Conservation (phyloP, 1,140 invertebrate species). For the Conus betulinus region DNA sequence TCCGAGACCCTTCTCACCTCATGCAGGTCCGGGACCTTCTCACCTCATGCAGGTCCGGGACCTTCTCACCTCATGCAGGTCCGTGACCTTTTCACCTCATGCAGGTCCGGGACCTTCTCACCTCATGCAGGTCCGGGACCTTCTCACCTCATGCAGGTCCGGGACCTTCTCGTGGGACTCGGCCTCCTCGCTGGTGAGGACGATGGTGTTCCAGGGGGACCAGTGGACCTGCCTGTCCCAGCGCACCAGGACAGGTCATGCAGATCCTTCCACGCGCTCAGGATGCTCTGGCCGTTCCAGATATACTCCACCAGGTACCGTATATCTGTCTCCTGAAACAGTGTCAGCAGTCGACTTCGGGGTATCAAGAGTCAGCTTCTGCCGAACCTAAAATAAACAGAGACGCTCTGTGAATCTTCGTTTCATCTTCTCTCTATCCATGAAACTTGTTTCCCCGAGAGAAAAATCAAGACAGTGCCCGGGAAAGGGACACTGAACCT, state of each 20-base stretch:
- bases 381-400: too few relatives aligned
- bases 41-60: not conserved
- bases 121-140: not conserved
- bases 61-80: not conserved
- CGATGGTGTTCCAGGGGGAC: conserved; percentile 79
- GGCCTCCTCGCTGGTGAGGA: conserved; percentile 78
- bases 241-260: conserved; percentile 76
- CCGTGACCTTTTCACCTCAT: not conserved
- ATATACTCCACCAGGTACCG: conserved; percentile 78
- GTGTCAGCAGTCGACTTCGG: not conserved
- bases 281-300: conserved; percentile 77
- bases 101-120: not conserved
- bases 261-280: conserved; percentile 76
- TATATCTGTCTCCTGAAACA: conserved; percentile 76
- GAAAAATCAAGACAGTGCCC: too few relatives aligned
- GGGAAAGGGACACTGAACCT: too few relatives aligned
- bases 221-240: conserved; percentile 77
- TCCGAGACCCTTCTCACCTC: too few relatives aligned
- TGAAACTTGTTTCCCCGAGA: too few relatives aligned
- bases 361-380: too few relatives aligned
- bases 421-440: too few relatives aligned
- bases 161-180: conserved; percentile 74
- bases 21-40: too few relatives aligned
- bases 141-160: conserved; percentile 72
- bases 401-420: too few relatives aligned